Evolutionary conservation across 2,888 invertebrate genomes (phyloP), one percentile per base, ranked within the genome.

Genomic region (Deroplatys truncata): DNA sequence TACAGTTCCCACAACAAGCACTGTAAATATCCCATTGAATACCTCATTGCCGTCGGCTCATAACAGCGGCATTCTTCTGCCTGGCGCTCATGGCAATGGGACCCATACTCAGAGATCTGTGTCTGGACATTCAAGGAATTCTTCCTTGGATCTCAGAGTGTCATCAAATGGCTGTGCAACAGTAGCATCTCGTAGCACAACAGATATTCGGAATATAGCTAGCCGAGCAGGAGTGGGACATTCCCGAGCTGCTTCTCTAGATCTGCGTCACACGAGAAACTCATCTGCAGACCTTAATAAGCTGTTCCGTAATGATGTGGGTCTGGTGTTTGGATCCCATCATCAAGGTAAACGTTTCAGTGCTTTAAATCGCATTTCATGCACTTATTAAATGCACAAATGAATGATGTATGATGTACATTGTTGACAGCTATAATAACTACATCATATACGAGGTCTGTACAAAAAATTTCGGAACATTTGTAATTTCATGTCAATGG

Each of bases 181-280:
- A 31, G 88, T 90, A 35, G 92, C 92, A 5, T 92, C 92, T 28
- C 92, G 94, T 84, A 94, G 94, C 92, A 94, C 94, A 4, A 94
- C 93, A 90, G 94, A 94, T 92, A 92, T 94, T 88, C 92, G 94
- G 35, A 92, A 91, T 35, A 91, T 91, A 82, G 92, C 93, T 72
- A 92, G 94, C 85, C 92, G 93, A n/a, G 91, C 93, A 35, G 92
- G 92, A 25, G 92, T 93, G 88, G 95, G 95, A 8, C 98, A 98
- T 93, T 98, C 98, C 1, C 95, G 98, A 91, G 96, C 97, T 90
- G 97, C 98, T 72, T 98, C 98, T 3, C 93, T 98, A 91, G 98
- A 97, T 92, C 93, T 97, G 90, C 94, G 97, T 90, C 97, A 97
- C 92, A 95, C 96, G 1, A 94, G 97, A 90, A 97, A 96, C 92